Percentiles rank a stretch among this genome's conserved stretches.
Evolutionary conservation across 2,113 vertebrate species (phyloP).

Genomic region (Nyctibius bracteatus): DNA sequence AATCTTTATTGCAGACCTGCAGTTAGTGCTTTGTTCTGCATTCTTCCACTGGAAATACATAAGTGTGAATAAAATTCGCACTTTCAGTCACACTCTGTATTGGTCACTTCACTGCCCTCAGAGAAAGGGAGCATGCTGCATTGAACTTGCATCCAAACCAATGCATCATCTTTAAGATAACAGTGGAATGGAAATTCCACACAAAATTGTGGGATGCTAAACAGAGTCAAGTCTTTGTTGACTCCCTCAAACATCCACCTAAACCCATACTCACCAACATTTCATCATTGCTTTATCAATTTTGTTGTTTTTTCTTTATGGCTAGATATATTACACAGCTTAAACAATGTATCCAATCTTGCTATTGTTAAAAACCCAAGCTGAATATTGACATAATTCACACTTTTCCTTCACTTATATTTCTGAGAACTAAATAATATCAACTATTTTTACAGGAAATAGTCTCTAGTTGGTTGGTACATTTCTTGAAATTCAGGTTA

Average conservation of each 20-base stretch:
- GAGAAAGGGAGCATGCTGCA: neutral
- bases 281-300: neutral
- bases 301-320: neutral
- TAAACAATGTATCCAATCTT: neutral
- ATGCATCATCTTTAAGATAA: neutral
- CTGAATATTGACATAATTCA: fast-evolving
- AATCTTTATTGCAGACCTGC: neutral
- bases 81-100: neutral
- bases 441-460: neutral
- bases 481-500: neutral
- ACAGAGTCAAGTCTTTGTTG: neutral
- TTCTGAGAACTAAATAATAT: neutral
- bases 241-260: neutral
- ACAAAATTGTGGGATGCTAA: neutral
- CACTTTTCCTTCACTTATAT: neutral
- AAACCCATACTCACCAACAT: neutral
- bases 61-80: neutral
- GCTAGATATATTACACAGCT: neutral
- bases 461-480: neutral
- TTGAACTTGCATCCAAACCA: neutral
- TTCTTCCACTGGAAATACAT: neutral
- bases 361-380: neutral
- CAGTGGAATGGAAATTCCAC: neutral
- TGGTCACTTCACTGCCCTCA: neutral
- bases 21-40: neutral